phyloP scores from a whole-genome alignment of 1,140 invertebrate species.

The Babylonia areolata region DNA sequence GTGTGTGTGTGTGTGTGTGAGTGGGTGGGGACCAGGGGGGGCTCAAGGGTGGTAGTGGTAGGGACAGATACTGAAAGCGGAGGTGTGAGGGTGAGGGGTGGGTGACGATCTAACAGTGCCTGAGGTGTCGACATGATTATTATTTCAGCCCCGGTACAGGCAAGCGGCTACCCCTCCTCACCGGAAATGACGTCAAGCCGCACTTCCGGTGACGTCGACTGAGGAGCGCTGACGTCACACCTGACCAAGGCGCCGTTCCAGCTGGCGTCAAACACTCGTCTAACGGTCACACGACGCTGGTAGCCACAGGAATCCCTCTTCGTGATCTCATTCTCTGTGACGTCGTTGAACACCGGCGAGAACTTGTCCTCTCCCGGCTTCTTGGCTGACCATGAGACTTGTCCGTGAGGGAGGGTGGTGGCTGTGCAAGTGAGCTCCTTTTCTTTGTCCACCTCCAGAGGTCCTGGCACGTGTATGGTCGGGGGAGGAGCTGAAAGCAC shows the following conservation, averaged over 20 bases:
- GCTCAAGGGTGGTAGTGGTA: too few relatives aligned
- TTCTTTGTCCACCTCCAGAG: neutral
- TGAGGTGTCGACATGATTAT: too few relatives aligned
- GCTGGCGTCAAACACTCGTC: neutral
- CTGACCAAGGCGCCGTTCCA: neutral
- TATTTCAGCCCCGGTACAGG: too few relatives aligned
- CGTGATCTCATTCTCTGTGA: neutral
- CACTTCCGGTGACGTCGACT: neutral
- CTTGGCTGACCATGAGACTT: neutral
- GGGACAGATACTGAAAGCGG: too few relatives aligned
- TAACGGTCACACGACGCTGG: neutral
- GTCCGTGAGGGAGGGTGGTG: neutral
- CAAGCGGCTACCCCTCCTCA: neutral
- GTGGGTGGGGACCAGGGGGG: too few relatives aligned
- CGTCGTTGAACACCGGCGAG: neutral
- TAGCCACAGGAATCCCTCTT: neutral
- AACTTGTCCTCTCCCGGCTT: neutral
- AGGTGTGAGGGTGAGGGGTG: too few relatives aligned
- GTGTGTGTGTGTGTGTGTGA: too few relatives aligned
- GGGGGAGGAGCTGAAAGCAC: neutral
- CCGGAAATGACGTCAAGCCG: neutral
- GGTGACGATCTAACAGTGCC: too few relatives aligned
- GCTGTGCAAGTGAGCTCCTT: neutral
- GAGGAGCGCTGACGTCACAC: neutral
- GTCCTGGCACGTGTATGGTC: neutral